Conservation (phyloP, 2,113 vertebrate genomes). For the Typhlomys cinereus region DNA sequence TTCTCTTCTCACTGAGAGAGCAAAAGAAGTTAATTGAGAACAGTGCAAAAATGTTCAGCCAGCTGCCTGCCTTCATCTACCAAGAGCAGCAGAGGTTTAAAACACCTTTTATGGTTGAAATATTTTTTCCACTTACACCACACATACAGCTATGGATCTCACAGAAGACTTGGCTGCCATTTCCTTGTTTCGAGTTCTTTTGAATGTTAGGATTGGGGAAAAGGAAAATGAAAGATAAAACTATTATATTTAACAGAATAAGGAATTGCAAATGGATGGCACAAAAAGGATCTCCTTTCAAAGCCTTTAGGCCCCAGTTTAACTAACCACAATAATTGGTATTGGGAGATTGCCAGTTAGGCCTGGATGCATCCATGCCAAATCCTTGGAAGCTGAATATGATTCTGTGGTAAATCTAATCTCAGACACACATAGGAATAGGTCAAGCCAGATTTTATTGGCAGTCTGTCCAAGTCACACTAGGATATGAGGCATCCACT, state of each 20-base stretch:
- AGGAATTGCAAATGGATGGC: neutral
- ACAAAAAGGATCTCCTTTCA: neutral
- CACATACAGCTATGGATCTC: neutral
- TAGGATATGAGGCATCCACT: neutral
- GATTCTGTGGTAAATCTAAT: neutral
- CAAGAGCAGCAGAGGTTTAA: neutral
- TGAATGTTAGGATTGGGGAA: neutral
- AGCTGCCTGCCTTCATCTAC: conserved; percentile 6
- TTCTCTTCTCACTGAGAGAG: neutral
- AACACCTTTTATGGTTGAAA: neutral
- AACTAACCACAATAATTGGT: neutral
- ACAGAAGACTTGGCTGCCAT: neutral
- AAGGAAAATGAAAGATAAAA: neutral
- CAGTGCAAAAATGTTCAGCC: neutral
- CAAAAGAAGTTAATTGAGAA: conserved; percentile 6
- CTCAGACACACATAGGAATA: conserved; percentile 3
- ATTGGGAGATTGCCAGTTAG: neutral
- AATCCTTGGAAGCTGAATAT: neutral
- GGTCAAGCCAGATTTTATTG: neutral
- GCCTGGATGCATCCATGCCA: neutral
- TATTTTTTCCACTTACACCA: neutral
- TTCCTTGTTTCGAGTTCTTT: neutral
- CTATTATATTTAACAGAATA: neutral
- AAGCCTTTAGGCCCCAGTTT: neutral
- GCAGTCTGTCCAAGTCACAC: conserved; percentile 32